Evolutionary conservation across 2,888 invertebrate genomes (phyloP).

Genomic region (Hypercompe scribonia): DNA sequence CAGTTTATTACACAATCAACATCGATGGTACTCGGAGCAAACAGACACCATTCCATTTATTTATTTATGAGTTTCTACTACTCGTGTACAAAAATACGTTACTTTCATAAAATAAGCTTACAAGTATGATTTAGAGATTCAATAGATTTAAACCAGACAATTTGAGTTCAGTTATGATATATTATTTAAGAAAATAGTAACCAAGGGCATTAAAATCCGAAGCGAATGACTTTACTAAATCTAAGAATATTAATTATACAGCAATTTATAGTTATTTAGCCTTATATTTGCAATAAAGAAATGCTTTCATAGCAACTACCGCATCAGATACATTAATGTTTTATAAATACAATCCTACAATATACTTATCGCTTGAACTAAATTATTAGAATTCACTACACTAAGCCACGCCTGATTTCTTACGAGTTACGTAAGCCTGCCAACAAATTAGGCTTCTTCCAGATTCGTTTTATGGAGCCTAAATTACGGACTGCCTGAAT

Average conservation of each 20-base stretch:
- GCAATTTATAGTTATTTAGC: constrained; percentile 36
- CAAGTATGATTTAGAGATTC: constrained; percentile 40
- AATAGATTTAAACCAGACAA: constrained; percentile 15
- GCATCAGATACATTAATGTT: constrained; percentile 22
- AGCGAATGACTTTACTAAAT: constrained; percentile 53
- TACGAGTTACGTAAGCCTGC: constrained; percentile 57
- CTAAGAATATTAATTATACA: constrained; percentile 33
- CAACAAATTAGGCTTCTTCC: constrained; percentile 66
- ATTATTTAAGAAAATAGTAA: constrained; percentile 41
- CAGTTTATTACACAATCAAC: constrained; percentile 49
- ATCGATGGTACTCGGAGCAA: constrained; percentile 38
- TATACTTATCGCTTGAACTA: constrained; percentile 23
- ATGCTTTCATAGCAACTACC: constrained; percentile 37
- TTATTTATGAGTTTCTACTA: constrained; percentile 2
- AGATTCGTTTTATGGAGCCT: constrained; percentile 53
- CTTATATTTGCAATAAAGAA: constrained; percentile 39
- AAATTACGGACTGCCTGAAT: constrained; percentile 51
- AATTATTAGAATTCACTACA: constrained; percentile 19
- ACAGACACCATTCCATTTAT: constrained; percentile 18
- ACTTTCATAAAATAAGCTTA: constrained; percentile 38
- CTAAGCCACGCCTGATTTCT: constrained; percentile 48
- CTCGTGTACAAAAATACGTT: constrained; percentile 44
- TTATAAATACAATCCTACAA: constrained; percentile 28
- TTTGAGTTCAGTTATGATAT: constrained; percentile 43
- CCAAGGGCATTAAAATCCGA: constrained; percentile 48